These are phyloP conservation scores for Lochmaea capreae DNA, from an alignment of 2,888 invertebrate genomes.

Conservation along the genomic window DNA sequence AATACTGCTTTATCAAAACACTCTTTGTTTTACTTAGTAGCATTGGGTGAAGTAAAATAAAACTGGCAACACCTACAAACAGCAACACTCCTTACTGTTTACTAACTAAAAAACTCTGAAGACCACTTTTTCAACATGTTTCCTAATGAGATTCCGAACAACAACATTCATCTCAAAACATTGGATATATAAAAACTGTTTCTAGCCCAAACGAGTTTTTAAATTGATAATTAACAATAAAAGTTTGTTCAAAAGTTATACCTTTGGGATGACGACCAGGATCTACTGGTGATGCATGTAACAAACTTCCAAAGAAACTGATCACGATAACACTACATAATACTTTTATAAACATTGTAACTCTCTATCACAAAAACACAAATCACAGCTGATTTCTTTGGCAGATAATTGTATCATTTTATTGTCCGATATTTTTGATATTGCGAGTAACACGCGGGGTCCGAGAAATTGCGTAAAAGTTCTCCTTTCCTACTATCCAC, in stretches of 20 bases:
- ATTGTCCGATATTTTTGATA: conserved; percentile 37
- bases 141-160: neutral
- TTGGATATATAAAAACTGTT: neutral
- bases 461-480: neutral
- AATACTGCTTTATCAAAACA: too few relatives aligned
- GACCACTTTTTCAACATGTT: neutral
- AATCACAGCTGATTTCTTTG: conserved; percentile 52
- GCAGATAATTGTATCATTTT: conserved; percentile 51
- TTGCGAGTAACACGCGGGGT: conserved; percentile 29
- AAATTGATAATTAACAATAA: neutral
- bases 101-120: neutral
- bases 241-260: conserved; percentile 34
- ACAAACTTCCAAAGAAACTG: conserved; percentile 54
- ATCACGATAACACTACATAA: conserved; percentile 56
- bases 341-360: conserved; percentile 56
- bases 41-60: neutral
- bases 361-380: conserved; percentile 48
- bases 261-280: conserved; percentile 56
- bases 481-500: conserved; percentile 1
- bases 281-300: conserved; percentile 57
- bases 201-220: neutral
- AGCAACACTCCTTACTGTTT: conserved; percentile 9
- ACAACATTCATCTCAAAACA: neutral
- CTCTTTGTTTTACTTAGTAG: too few relatives aligned
- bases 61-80: conserved; percentile 20